Conservation (phyloP, 2,888 invertebrate species). For the Galerucella nymphaeae region DNA sequence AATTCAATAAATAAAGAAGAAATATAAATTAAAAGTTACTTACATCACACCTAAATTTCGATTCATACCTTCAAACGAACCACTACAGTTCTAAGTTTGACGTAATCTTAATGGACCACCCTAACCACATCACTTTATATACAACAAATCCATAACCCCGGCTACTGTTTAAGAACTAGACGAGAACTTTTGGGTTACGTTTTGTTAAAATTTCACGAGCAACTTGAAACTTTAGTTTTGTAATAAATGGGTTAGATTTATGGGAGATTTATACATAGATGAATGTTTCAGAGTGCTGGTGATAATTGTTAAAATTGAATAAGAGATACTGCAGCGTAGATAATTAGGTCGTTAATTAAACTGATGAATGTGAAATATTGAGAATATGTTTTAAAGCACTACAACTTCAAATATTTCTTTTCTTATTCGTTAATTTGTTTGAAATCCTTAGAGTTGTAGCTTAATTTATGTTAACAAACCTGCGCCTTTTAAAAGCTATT, state of each 20-base stretch:
- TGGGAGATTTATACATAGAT: background rate
- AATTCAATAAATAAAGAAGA: too few relatives aligned
- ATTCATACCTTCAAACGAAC: slow-evolving; percentile 3
- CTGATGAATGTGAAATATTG: too few relatives aligned
- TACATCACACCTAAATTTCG: background rate
- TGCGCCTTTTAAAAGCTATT: slow-evolving; percentile 11
- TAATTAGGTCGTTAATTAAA: too few relatives aligned
- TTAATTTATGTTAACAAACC: slow-evolving; percentile 13
- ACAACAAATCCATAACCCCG: slow-evolving; percentile 20
- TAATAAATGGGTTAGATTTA: background rate
- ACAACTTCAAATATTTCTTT: too few relatives aligned
- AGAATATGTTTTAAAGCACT: too few relatives aligned
- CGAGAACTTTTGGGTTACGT: background rate
- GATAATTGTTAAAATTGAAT: too few relatives aligned
- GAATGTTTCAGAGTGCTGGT: background rate
- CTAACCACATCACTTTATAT: slow-evolving; percentile 15
- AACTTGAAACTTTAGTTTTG: background rate
- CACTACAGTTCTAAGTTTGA: background rate
- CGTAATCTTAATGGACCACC: slow-evolving; percentile 9
- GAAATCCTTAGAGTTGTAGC: slow-evolving; percentile 18
- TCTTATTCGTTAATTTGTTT: slow-evolving; percentile 8
- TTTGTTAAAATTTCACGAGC: background rate
- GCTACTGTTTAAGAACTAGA: background rate
- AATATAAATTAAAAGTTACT: too few relatives aligned
- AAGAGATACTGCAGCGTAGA: too few relatives aligned